phyloP scores from a whole-genome alignment of 2,888 invertebrate genomes.

The Notodonta ziczac region DNA sequence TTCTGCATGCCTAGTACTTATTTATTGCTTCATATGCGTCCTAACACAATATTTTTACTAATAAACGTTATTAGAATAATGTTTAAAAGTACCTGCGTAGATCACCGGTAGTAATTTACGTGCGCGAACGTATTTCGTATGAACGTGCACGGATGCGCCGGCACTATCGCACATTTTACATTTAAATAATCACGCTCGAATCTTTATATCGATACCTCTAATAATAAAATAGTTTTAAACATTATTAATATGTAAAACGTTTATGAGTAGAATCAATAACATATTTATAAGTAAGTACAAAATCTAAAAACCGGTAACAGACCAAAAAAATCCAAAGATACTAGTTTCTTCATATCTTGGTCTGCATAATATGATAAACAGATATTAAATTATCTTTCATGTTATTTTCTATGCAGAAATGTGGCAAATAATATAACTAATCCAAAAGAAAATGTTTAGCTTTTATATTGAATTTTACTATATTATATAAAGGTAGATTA shows the following conservation, averaged over 20 bases:
- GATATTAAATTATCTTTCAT: not conserved
- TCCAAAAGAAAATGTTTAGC: slow-evolving; percentile 30
- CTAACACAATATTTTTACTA: slow-evolving; percentile 13
- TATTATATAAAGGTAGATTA: slow-evolving; percentile 32
- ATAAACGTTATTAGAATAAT: slow-evolving; percentile 2
- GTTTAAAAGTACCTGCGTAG: not conserved
- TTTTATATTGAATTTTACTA: slow-evolving; percentile 26
- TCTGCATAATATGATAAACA: slow-evolving; percentile 23
- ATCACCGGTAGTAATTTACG: slow-evolving; percentile 5
- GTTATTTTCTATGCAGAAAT: slow-evolving; percentile 16
- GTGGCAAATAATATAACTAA: slow-evolving; percentile 41
- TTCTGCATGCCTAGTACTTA: slow-evolving; percentile 38
- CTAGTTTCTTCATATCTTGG: slow-evolving; percentile 34
- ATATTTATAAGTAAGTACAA: slow-evolving; percentile 15
- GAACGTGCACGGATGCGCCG: slow-evolving; percentile 4
- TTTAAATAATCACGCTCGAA: not conserved
- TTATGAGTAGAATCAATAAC: not conserved
- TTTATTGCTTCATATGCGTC: slow-evolving; percentile 21
- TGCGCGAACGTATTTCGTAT: slow-evolving; percentile 19
- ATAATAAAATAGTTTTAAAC: not conserved
- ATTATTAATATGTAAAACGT: slow-evolving; percentile 5
- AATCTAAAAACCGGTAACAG: slow-evolving; percentile 35
- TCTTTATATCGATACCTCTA: too few relatives aligned
- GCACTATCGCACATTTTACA: not conserved
- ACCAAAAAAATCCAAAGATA: slow-evolving; percentile 38